Base-by-base conservation (phyloP, 2,888 invertebrate genomes). In the Pantelozetes paolii region DNA sequence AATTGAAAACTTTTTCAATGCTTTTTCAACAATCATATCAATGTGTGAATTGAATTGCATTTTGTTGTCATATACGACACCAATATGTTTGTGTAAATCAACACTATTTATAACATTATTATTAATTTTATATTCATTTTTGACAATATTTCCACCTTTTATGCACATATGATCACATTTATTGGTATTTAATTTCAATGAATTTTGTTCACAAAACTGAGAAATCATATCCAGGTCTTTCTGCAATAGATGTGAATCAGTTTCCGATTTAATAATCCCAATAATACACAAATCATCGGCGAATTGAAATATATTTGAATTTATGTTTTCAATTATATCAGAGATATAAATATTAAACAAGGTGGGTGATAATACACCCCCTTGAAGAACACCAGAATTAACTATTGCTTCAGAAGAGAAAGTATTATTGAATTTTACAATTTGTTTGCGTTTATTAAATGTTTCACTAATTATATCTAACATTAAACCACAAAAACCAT, bases 121-220 rank as follows among this genome's bases (percentile, higher is more conserved):
- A 30, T 62, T 62, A 5, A 62, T 62, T 5, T n/a, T 18, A 62
- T 62, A 62, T n/a, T n/a, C n/a, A n/a, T n/a, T n/a, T n/a, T n/a
- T n/a, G n/a, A n/a, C n/a, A 26, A 13, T 62, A 62, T 30, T 13
- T 5, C 2, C 3, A 15, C 3, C 18, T 2, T 30, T 6, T 36
- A 36, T 36, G 18, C 30, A 2, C 32, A 62, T 9, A 30, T 62
- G 32, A 9, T 18, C 62, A 18, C 15, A 62, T 18, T 62, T 62
- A 1, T 9, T 2, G 2, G 62, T 2, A 62, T 62, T 62, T 62
- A 62, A 15, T 30, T 62, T 62, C 5, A 62, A 15, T 5, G 57
- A 13, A 23, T 26, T 57, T 57, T 57, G 23, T 23, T 57, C 9
- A 57, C 57, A 57, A 57, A 57, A 57, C 26, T 57, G 2, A 15